Evolutionary conservation across 2,797 vertebrate genomes (phyloP).

Genomic region (Telmatherina bonti): DNA sequence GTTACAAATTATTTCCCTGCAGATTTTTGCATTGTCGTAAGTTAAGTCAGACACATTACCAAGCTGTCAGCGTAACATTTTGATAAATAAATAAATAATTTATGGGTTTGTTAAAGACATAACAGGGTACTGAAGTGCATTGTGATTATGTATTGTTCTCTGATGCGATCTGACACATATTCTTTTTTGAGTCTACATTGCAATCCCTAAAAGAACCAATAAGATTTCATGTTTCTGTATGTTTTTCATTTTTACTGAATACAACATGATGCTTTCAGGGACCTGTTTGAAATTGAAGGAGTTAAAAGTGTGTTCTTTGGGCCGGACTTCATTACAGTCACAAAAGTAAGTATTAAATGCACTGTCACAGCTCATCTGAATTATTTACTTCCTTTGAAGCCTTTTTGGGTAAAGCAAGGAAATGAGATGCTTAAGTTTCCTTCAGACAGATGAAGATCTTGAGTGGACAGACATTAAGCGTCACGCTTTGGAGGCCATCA

Average conservation of each 20-base stretch:
- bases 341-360: constrained; percentile 78
- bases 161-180: constrained; percentile 5
- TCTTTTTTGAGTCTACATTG: constrained; percentile 2
- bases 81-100: not conserved
- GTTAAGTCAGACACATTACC: too few species aligned
- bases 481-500: constrained; percentile 76
- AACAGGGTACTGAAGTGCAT: not conserved
- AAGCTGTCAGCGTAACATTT: not conserved
- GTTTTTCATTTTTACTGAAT: constrained; percentile 13
- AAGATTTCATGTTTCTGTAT: not conserved
- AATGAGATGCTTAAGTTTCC: constrained; percentile 21
- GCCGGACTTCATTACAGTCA: constrained; percentile 88
- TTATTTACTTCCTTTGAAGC: not conserved
- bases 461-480: constrained; percentile 84
- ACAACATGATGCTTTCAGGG: constrained; percentile 66
- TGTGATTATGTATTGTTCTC: constrained; percentile 10
- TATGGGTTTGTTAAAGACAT: constrained; percentile 1
- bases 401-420: not conserved
- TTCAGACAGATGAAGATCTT: constrained; percentile 81
- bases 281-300: constrained; percentile 86
- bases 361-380: constrained; percentile 9
- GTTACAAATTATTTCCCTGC: not conserved
- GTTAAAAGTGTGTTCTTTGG: constrained; percentile 89
- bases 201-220: constrained; percentile 12
- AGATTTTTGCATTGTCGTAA: not conserved